Percentiles rank a stretch among this genome's conserved stretches.
Evolutionary conservation across 2,888 invertebrate genomes (phyloP).

Genomic region (Dasypogon diadema): DNA sequence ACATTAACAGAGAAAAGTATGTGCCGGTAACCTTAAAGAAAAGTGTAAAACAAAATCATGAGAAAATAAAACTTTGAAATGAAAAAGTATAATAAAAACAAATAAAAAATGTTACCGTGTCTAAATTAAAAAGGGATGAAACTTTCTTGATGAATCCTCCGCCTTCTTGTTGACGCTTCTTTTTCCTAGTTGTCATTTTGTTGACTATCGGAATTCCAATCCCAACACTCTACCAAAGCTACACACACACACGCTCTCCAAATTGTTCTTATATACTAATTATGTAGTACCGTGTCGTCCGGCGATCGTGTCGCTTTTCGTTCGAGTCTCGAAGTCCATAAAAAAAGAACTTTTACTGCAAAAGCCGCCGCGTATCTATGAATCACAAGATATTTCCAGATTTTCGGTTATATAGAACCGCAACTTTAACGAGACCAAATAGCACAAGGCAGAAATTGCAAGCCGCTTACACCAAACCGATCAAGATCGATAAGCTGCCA

Average conservation of each 20-base stretch:
- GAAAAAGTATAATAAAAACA: conserved; percentile 54
- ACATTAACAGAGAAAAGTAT: too few species aligned
- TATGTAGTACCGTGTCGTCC: too few species aligned
- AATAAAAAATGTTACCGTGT: conserved; percentile 71
- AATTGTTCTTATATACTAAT: too few species aligned
- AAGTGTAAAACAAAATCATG: too few species aligned
- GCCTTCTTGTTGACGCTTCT: conserved; percentile 76
- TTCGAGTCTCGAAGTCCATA: neutral
- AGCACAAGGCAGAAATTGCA: neutral
- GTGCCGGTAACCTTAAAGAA: too few species aligned
- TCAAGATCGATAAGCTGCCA: neutral
- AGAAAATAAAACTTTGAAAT: conserved; percentile 59
- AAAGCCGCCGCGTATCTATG: neutral
- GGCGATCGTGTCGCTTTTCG: too few species aligned
- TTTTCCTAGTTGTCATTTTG: conserved; percentile 75
- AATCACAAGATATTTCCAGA: neutral
- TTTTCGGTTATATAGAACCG: neutral
- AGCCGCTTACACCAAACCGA: too few species aligned
- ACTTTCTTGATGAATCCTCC: conserved; percentile 87
- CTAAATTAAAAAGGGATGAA: conserved; percentile 88
- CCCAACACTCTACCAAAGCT: neutral
- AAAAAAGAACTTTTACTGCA: neutral
- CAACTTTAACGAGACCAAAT: neutral
- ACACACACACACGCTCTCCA: conserved; percentile 27
- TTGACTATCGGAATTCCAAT: conserved; percentile 42